Base-by-base conservation (phyloP, 2,888 invertebrate genomes). In the Sarcophaga carnaria region DNA sequence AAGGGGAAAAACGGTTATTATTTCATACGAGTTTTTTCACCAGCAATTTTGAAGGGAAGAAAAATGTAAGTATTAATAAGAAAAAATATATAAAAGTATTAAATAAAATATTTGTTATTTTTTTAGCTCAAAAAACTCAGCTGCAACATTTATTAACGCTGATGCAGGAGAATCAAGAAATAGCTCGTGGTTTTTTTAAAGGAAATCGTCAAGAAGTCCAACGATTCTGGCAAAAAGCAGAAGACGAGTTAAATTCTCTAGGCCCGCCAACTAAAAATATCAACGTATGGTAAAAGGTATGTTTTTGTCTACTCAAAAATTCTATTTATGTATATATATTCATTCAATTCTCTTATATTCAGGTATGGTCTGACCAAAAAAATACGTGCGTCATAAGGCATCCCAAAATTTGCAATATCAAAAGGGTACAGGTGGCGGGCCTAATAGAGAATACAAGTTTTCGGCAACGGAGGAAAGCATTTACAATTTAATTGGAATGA, bases 171-270 rank as follows among this genome's bases (percentile, higher is more conserved):
- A 54, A 54, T 54, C 54, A 6, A 0, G 54, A 12, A 54, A 54
- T 54, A 14, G 54, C 54, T 54, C 54, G 54, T 54, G 54, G 12
- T 54, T 76, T 76, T 47, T 63, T 22, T 12, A 76, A 76, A 64
- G 66, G 64, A 17, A 22, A 17, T n/a, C 47, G 60, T 22, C 74
- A 80, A 6, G 74, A 80, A 54, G 59, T 80, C 67, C 22, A 64
- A 54, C 62, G 80, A n/a, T 80, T 80, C 59, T 80, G 72, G 72
- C 45, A 60, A 47, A 80, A 25, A 72, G 80, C 54, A 20, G 74
- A 80, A 37, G 20, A 66, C 3, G 80, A 80, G 11, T 20, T 74
- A 66, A 80, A 80, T 6, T 67, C 22, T 25, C 27, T 67, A 62
- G 27, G 62, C n/a, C 67, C 74, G 45, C 66, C 66, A 74, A 14